Conservation (phyloP, 2,888 invertebrate species). For the Pristionchus mayeri region DNA sequence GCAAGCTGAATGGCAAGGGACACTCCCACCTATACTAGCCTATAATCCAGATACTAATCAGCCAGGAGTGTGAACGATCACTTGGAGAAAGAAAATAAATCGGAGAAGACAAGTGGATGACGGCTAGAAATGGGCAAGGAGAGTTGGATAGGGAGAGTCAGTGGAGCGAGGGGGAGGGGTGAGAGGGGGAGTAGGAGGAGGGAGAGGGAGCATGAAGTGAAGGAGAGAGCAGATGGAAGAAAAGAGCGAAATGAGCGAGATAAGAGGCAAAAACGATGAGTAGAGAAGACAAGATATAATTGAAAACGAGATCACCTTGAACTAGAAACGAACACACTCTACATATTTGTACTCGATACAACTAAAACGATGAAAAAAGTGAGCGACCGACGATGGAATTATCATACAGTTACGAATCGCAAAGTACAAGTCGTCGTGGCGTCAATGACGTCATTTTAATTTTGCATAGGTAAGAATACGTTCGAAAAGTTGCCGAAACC, state of each 20-base stretch:
- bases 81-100: constrained; percentile 43
- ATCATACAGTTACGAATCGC: too few species aligned
- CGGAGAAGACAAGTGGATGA: constrained; percentile 39
- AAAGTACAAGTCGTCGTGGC: too few species aligned
- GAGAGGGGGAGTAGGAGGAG: neutral
- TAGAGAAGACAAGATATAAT: constrained; percentile 26
- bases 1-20: neutral
- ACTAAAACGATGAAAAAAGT: too few species aligned
- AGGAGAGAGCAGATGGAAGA: neutral
- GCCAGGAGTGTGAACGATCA: constrained; percentile 1
- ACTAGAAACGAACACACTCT: neutral
- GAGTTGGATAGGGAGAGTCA: constrained; percentile 22
- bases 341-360: too few species aligned
- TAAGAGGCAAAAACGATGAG: constrained; percentile 32
- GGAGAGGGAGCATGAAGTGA: constrained; percentile 2
- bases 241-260: constrained; percentile 28
- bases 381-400: too few species aligned
- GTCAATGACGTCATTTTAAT: too few species aligned
- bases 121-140: constrained; percentile 39
- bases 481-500: too few species aligned
- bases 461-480: too few species aligned
- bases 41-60: constrained; percentile 15
- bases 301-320: constrained; percentile 28
- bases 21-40: neutral
- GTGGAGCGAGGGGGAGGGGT: constrained; percentile 9